Conservation (phyloP, 2,888 invertebrate genomes). For the Lordiphosa fenestrarum region DNA sequence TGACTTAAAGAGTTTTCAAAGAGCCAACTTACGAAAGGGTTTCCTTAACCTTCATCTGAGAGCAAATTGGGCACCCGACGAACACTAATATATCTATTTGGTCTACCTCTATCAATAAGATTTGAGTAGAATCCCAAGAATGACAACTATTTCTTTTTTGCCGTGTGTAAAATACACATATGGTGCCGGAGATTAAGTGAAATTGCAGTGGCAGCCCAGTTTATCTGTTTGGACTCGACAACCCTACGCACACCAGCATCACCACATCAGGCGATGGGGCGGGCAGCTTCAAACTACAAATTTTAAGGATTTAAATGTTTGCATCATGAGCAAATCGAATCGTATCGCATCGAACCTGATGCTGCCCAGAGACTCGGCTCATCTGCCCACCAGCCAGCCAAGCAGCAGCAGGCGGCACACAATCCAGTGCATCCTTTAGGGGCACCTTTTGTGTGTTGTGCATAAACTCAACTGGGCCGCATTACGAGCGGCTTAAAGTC, state of each 20-base stretch:
- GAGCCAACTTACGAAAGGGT: too few relatives aligned
- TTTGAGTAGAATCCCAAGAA: neutral
- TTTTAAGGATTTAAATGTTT: slow-evolving; percentile 71
- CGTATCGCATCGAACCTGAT: slow-evolving; percentile 25
- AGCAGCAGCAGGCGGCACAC: slow-evolving; percentile 7
- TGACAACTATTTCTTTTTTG: neutral
- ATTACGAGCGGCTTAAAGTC: slow-evolving; percentile 80
- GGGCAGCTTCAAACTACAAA: slow-evolving; percentile 40
- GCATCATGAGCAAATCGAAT: slow-evolving; percentile 40
- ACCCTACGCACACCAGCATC: slow-evolving; percentile 14
- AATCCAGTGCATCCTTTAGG: slow-evolving; percentile 42
- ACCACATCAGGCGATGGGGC: too few relatives aligned
- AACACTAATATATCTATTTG: too few relatives aligned
- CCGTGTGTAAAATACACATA: neutral
- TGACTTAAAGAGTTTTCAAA: too few relatives aligned
- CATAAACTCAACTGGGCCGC: slow-evolving; percentile 74
- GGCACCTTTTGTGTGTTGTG: slow-evolving; percentile 69
- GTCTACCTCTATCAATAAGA: too few relatives aligned
- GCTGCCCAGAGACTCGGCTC: slow-evolving; percentile 1
- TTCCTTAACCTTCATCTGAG: too few relatives aligned
- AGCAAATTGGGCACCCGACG: too few relatives aligned
- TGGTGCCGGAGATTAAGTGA: slow-evolving; percentile 1
- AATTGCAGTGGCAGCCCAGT: slow-evolving; percentile 8
- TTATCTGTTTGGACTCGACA: slow-evolving; percentile 45
- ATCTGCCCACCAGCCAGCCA: neutral